These are phyloP conservation scores for Zingel zingel DNA, from an alignment of 2,113 vertebrate genomes.

Conservation along the genomic window DNA sequence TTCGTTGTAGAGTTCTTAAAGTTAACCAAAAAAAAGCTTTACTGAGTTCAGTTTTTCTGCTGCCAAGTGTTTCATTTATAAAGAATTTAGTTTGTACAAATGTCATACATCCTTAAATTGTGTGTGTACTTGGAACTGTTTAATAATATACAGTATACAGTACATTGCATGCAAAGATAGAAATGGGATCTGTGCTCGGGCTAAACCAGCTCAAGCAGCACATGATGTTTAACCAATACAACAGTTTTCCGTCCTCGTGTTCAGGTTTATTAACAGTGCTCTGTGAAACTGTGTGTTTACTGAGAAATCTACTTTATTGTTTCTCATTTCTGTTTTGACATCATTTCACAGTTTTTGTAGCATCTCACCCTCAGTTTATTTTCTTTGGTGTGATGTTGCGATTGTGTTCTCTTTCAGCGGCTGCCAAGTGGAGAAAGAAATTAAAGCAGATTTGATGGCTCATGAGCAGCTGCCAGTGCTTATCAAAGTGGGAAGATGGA, in stretches of 20 bases:
- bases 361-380: conserved; percentile 60
- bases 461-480: conserved; percentile 21
- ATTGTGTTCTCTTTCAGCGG: conserved; percentile 27
- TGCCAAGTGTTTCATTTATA: conserved; percentile 16
- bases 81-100: conserved; percentile 2
- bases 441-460: conserved; percentile 40
- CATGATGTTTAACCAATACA: conserved; percentile 7
- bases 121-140: background rate
- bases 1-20: background rate
- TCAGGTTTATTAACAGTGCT: background rate
- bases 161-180: background rate
- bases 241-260: background rate
- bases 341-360: conserved; percentile 50
- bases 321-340: conserved; percentile 26
- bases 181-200: background rate
- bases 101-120: background rate
- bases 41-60: background rate
- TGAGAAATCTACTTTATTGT: conserved; percentile 24
- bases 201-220: background rate
- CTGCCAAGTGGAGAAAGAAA: conserved; percentile 35
- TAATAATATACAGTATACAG: background rate
- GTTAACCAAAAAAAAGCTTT: background rate
- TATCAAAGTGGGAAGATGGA: conserved; percentile 27
- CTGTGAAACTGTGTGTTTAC: conserved; percentile 3
- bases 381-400: conserved; percentile 29